Conservation (phyloP, 2,113 vertebrate species). For the Rhadina sibilatrix region DNA sequence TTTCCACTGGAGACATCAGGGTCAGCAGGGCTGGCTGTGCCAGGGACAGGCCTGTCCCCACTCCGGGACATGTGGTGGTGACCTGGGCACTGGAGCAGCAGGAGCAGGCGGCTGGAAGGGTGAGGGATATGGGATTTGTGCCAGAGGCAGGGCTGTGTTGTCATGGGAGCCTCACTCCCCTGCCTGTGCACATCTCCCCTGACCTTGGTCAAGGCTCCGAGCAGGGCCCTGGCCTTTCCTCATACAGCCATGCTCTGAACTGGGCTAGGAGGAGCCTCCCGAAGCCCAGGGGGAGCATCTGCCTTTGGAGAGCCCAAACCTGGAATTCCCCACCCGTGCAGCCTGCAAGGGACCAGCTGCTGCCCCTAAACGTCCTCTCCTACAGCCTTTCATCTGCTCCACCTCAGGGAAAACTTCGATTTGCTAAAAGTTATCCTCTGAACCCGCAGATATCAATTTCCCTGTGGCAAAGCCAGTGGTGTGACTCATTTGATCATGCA, state of each 20-base stretch:
- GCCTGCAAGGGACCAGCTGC: neutral
- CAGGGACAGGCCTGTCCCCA: neutral
- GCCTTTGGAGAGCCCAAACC: neutral
- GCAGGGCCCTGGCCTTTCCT: rapidly evolving
- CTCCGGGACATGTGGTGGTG: rapidly evolving
- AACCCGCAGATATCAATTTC: neutral
- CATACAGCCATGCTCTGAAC: neutral
- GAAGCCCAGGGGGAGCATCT: neutral
- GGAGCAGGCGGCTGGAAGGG: neutral
- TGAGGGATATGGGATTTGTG: neutral
- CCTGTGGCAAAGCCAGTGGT: neutral
- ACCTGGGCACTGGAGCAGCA: neutral
- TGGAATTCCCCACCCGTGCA: neutral
- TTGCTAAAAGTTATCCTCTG: neutral
- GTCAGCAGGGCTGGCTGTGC: neutral
- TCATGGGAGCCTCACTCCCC: rapidly evolving
- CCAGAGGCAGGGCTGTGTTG: rapidly evolving
- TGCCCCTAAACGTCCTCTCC: neutral
- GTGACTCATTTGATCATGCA: neutral
- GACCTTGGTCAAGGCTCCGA: neutral
- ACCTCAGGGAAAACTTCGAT: neutral
- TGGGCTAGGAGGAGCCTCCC: neutral
- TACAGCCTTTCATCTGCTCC: neutral
- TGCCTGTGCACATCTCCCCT: rapidly evolving
- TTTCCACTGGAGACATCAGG: neutral